Base-by-base conservation (phyloP, 64 coral and sea anemone genomes). In the Stichodactyla helianthus region DNA sequence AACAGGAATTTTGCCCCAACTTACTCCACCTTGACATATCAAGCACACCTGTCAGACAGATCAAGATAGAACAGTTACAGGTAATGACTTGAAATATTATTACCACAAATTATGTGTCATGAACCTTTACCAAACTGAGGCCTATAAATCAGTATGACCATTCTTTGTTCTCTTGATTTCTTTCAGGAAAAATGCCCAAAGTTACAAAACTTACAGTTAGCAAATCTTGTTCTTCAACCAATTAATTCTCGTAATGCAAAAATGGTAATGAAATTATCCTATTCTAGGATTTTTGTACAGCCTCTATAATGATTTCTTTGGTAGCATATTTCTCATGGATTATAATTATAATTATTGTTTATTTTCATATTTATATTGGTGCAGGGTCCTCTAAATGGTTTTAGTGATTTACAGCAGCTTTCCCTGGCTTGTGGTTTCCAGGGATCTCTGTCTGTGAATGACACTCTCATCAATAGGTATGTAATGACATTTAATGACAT, bases 31-130 rank as follows among this genome's bases (percentile, higher is more conserved):
- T 84, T 84, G 83, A 84, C 53, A 20, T 84, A 54, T 84, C 83
- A 11, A 56, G 83, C 9, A 84, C 54, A 50, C 59, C 53, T 84
- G 83, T 84, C 23, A 61, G 83, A 31, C 54, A 84, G 8, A 60
- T 84, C 59, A 58, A 84, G 27, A 84, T 84, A 28, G 83, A 84
- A 84, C 44, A 58, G 19, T 20, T 84, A 9, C 83, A 84, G 83
- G 83, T 84, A 25, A 52, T 44, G 35, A 44, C 35, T 1, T 44
- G 35, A 44, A 44, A 44, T 44, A 3, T 44, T 44, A 44, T 44
- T 44, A 44, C 35, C 2, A 44, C 35, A 44, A 1, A 44, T 3
- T 44, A 44, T 44, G 35, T 44, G 2, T 44, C 35, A 44, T 31
- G 28, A 31, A 31, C 35, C 35, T 44, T 44, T 44, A 44, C 35